Percentiles rank a stretch among this genome's conserved stretches.
Conservation (phyloP, 2,113 vertebrate genomes). For the Paratilapia polleni region DNA sequence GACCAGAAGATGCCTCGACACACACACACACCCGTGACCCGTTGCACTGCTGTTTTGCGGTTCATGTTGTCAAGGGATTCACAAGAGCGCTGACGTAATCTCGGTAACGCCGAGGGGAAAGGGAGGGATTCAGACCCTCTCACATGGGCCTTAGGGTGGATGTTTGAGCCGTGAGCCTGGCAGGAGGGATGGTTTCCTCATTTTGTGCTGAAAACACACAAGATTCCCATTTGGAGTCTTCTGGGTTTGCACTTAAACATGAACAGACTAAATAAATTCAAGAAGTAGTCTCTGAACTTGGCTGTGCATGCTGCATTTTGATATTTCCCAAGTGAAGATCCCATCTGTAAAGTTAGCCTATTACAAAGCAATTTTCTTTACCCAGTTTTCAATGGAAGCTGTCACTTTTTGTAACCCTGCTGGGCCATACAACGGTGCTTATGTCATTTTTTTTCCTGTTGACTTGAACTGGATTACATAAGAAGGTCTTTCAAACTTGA, state of each 20-base stretch:
- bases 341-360: background rate
- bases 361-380: background rate
- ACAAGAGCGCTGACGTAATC: slow-evolving; percentile 60
- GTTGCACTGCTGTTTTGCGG: slow-evolving; percentile 16
- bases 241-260: background rate
- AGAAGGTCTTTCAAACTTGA: slow-evolving; percentile 30
- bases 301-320: background rate
- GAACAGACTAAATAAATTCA: slow-evolving; percentile 9
- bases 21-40: slow-evolving; percentile 23
- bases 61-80: slow-evolving; percentile 46
- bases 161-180: background rate
- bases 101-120: background rate
- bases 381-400: background rate
- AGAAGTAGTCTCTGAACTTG: background rate
- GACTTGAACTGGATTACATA: slow-evolving; percentile 36
- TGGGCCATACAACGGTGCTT: slow-evolving; percentile 8
- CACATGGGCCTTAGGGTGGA: slow-evolving; percentile 1
- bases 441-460: slow-evolving; percentile 20
- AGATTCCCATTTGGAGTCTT: slow-evolving; percentile 26
- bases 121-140: slow-evolving; percentile 22
- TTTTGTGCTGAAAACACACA: slow-evolving; percentile 16
- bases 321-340: background rate
- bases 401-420: background rate
- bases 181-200: slow-evolving; percentile 20
- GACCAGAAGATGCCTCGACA: slow-evolving; percentile 31